A percentile compares a stretch with the other conserved stretches of the same genome.
phyloP scores from a whole-genome alignment of 35 echinoderm and acorn worm species.

The Strongylocentrotus purpuratus region DNA sequence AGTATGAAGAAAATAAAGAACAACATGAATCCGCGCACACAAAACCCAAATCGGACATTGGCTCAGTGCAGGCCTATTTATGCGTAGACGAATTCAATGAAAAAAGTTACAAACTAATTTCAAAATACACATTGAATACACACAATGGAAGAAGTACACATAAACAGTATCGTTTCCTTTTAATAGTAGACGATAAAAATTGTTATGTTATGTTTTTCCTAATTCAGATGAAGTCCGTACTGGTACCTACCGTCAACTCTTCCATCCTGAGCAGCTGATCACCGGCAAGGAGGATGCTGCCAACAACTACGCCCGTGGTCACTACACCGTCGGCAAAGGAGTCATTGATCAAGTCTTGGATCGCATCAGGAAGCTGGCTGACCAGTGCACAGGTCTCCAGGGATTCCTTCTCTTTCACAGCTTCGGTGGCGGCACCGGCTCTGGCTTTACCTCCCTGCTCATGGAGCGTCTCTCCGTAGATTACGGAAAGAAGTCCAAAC shows the following conservation, averaged over 20 bases:
- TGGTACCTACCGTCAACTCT: too few relatives aligned
- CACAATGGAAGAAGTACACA: too few relatives aligned
- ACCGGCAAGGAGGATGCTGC: constrained; percentile 33
- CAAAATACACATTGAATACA: too few relatives aligned
- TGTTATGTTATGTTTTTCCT: too few relatives aligned
- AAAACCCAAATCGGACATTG: constrained; percentile 68
- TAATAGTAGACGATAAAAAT: too few relatives aligned
- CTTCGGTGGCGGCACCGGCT: too few relatives aligned
- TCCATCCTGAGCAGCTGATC: too few relatives aligned
- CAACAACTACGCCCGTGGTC: constrained; percentile 67
- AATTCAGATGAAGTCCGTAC: too few relatives aligned
- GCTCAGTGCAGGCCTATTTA: constrained; percentile 70
- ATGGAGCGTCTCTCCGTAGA: constrained; percentile 87
- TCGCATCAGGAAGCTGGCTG: constrained; percentile 72
- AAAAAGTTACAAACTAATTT: too few relatives aligned
- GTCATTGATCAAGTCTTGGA: constrained; percentile 45
- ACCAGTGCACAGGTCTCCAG: constrained; percentile 90
- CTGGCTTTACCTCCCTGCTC: constrained; percentile 57
- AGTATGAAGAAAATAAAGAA: background rate
- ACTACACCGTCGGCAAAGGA: constrained; percentile 75
- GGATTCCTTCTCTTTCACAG: constrained; percentile 78
- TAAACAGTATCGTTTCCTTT: too few relatives aligned
- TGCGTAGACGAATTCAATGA: too few relatives aligned
- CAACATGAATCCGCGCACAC: constrained; percentile 55
- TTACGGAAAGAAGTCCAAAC: constrained; percentile 86